phyloP scores from a whole-genome alignment of 2,797 vertebrate genomes.

The Rhinichthys osculus region DNA sequence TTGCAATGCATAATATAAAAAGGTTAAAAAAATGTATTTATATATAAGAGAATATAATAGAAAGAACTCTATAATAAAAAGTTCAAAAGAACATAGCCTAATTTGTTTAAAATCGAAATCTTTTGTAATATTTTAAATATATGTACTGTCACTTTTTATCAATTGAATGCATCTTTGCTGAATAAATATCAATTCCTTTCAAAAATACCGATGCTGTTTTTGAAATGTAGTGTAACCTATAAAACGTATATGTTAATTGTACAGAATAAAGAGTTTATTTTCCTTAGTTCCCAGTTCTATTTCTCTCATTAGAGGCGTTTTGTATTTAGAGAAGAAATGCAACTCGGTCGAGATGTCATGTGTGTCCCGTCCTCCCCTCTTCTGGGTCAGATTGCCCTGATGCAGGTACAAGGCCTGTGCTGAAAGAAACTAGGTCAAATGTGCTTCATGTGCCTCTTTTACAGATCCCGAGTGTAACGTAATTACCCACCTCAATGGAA shows the following conservation, averaged over 20 bases:
- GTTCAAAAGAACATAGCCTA: background rate
- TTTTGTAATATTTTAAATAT: background rate
- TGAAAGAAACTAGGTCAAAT: slow-evolving; percentile 1
- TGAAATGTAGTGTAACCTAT: background rate
- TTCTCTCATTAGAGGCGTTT: background rate
- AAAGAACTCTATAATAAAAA: no score
- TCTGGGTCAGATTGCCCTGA: slow-evolving; percentile 31
- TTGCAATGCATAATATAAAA: background rate
- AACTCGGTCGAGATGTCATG: background rate
- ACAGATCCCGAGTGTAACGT: background rate
- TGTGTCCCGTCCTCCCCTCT: background rate
- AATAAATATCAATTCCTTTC: background rate
- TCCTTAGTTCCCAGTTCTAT: background rate
- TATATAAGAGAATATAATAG: no score
- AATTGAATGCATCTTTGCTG: background rate
- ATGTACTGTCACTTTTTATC: background rate
- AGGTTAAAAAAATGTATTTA: background rate
- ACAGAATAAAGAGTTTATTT: background rate
- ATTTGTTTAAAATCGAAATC: background rate
- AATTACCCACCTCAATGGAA: slow-evolving; percentile 13
- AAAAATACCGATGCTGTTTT: background rate
- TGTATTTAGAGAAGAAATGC: slow-evolving; percentile 10
- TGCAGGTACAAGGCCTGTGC: background rate
- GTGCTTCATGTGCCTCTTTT: background rate
- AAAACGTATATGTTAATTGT: background rate